Percentiles rank a stretch among this genome's conserved stretches.
Evolutionary conservation across 2,113 vertebrate species (phyloP).

Genomic region (Tachuris rubrigastra): DNA sequence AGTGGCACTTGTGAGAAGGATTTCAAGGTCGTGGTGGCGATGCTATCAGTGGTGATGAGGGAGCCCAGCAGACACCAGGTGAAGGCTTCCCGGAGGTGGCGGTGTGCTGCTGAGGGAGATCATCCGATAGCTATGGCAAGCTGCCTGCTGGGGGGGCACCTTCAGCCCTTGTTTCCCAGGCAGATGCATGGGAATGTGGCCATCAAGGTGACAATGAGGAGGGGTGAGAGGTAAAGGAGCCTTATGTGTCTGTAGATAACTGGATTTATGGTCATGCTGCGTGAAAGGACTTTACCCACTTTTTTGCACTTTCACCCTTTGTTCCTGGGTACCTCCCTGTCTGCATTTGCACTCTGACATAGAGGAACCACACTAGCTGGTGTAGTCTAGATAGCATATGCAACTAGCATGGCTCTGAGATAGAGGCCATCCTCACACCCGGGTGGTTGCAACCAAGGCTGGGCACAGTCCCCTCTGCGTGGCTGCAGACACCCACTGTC

Average conservation of each 20-base stretch:
- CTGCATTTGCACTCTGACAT: neutral
- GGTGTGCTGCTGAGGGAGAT: conserved; percentile 23
- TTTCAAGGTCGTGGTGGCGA: conserved; percentile 70
- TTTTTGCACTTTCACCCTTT: neutral
- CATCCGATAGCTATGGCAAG: conserved; percentile 37
- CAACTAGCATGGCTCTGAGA: neutral
- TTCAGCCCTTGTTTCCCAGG: conserved; percentile 12
- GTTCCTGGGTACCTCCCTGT: neutral
- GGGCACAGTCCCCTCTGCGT: fast-evolving
- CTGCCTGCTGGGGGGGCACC: conserved; percentile 61
- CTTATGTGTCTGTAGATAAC: conserved; percentile 9
- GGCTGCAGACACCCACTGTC: neutral
- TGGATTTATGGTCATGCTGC: conserved; percentile 27
- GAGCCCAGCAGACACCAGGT: conserved; percentile 59
- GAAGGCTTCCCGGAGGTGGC: conserved; percentile 40
- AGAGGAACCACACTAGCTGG: neutral
- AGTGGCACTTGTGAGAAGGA: conserved; percentile 32
- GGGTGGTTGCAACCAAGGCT: neutral
- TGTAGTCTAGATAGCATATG: neutral
- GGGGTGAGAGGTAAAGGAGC: conserved; percentile 32
- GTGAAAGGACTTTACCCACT: neutral
- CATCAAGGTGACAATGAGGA: conserved; percentile 52
- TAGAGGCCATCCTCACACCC: neutral
- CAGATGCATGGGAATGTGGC: conserved; percentile 24
- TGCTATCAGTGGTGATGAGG: conserved; percentile 41